These are phyloP conservation scores for Cotesia glomerata DNA, from an alignment of 1,140 invertebrate genomes.

Conservation along the genomic window DNA sequence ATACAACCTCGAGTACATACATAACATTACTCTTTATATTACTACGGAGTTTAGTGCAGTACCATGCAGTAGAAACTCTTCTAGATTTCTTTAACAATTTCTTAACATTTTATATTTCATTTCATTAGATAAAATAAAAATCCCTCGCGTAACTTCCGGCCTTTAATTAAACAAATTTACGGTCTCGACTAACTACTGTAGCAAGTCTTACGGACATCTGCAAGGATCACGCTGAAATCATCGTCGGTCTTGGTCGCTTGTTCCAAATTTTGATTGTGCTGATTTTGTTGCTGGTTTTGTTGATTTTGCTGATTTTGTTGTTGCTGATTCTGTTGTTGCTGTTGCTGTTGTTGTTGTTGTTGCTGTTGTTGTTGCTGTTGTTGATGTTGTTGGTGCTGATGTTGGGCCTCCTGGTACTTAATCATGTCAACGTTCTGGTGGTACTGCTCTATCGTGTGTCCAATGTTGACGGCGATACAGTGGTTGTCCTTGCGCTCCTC, in stretches of 20 bases:
- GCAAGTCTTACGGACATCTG: constrained; percentile 84
- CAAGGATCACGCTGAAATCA: constrained; percentile 84
- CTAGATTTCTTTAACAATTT: no score
- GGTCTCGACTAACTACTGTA: constrained; percentile 74
- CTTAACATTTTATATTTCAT: no score
- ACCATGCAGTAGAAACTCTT: no score
- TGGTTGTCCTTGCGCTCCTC: constrained; percentile 53
- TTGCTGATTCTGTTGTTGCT: constrained; percentile 37
- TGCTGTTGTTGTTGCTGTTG: constrained; percentile 58
- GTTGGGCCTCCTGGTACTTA: constrained; percentile 60
- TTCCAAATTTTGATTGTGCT: constrained; percentile 56
- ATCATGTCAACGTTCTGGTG: constrained; percentile 53
- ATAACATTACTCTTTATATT: no score
- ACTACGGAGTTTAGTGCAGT: background rate
- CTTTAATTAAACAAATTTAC: constrained; percentile 13
- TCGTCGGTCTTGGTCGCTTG: constrained; percentile 72
- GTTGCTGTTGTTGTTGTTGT: constrained; percentile 41
- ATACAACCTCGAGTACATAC: no score
- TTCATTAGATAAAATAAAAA: no score
- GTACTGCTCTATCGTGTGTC: constrained; percentile 55
- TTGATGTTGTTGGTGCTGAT: constrained; percentile 62
- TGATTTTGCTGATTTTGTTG: constrained; percentile 60
- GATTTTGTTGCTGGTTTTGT: constrained; percentile 58
- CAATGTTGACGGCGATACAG: constrained; percentile 45
- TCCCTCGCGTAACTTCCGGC: no score